phyloP scores from a whole-genome alignment of 2,113 vertebrate genomes.

The Xiphorhynchus elegans region DNA sequence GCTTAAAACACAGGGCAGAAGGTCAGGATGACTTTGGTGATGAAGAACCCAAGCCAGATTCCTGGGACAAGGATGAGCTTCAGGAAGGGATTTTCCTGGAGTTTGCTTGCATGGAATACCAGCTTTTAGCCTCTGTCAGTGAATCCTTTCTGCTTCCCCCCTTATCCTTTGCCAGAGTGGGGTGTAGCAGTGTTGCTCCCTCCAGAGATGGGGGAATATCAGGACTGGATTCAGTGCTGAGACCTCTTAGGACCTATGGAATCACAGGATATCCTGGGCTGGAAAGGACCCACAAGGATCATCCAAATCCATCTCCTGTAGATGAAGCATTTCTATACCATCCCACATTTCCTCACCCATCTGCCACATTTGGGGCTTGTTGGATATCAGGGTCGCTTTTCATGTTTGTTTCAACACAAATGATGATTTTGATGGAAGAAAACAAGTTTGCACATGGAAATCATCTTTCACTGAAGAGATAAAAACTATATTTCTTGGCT shows the following conservation, averaged over 20 bases:
- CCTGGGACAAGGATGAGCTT: neutral
- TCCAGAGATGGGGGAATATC: neutral
- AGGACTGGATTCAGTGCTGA: neutral
- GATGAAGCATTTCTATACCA: neutral
- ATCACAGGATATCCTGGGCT: neutral
- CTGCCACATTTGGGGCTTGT: neutral
- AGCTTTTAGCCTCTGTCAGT: neutral
- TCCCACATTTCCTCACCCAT: neutral
- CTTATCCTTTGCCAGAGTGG: neutral
- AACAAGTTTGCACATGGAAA: neutral
- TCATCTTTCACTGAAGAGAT: neutral
- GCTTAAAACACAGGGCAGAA: neutral
- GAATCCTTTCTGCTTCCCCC: neutral
- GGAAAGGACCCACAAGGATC: neutral
- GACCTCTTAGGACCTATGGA: neutral
- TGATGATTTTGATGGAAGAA: neutral
- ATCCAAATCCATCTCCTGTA: rapidly evolving
- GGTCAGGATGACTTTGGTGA: neutral
- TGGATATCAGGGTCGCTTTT: neutral
- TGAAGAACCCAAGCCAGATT: neutral
- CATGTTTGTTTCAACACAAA: neutral
- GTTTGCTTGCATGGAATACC: neutral
- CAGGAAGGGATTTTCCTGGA: neutral
- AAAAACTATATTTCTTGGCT: neutral
- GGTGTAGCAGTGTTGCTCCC: rapidly evolving